Conservation (phyloP, 1,140 invertebrate genomes). For the Drosophila nigrodunni region DNA sequence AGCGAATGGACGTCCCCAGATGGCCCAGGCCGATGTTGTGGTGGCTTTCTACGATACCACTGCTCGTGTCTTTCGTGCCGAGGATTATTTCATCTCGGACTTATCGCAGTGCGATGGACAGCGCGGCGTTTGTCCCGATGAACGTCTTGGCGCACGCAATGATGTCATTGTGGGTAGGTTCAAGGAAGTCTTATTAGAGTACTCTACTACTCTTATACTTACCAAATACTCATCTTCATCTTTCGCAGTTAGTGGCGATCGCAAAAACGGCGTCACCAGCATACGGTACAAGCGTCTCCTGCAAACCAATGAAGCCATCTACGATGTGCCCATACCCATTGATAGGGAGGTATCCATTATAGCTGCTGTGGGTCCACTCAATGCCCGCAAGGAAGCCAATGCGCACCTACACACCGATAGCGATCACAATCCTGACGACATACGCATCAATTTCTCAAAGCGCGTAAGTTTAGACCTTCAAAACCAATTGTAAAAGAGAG, state of each 20-base stretch:
- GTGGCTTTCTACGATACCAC: constrained; percentile 92
- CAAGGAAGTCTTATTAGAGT: not conserved
- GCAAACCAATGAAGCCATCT: constrained; percentile 89
- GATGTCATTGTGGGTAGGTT: constrained; percentile 89
- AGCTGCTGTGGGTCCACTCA: constrained; percentile 94
- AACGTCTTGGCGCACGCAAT: constrained; percentile 91
- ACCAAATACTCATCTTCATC: not conserved
- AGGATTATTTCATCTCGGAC: constrained; percentile 94
- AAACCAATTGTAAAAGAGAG: too few species aligned
- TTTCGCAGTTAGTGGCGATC: constrained; percentile 87
- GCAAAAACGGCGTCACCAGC: constrained; percentile 92
- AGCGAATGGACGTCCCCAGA: constrained; percentile 88
- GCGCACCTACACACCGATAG: constrained; percentile 89
- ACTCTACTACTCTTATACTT: not conserved
- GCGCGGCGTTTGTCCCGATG: constrained; percentile 94
- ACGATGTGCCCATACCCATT: constrained; percentile 89
- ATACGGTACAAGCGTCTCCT: constrained; percentile 91
- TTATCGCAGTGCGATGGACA: constrained; percentile 93
- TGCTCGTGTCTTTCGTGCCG: constrained; percentile 89
- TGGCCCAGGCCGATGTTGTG: constrained; percentile 93
- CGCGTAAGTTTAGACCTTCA: constrained; percentile 60
- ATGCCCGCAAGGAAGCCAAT: constrained; percentile 91
- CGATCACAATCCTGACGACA: constrained; percentile 90
- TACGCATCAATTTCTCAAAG: constrained; percentile 90
- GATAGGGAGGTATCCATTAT: constrained; percentile 90